Conservation (phyloP, 2,113 vertebrate genomes). For the Taxidea taxus region DNA sequence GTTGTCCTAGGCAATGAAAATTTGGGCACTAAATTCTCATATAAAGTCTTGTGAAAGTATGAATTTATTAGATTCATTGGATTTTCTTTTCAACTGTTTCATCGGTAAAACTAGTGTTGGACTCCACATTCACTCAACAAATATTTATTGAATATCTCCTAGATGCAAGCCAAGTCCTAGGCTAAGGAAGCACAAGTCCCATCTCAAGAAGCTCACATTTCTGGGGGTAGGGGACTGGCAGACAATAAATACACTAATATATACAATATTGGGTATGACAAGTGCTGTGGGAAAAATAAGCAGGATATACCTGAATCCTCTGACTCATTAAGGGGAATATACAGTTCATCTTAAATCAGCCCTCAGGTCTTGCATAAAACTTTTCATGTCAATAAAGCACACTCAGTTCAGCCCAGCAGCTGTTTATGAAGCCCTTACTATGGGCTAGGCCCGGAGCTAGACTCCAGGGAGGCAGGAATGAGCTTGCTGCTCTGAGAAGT, state of each 20-base stretch:
- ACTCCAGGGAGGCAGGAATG: not conserved
- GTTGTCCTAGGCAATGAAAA: not conserved
- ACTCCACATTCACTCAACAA: not conserved
- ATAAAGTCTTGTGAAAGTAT: not conserved
- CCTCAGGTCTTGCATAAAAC: conserved; percentile 16
- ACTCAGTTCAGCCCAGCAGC: not conserved
- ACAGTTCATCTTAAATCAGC: not conserved
- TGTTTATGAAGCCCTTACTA: conserved; percentile 24
- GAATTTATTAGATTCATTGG: not conserved
- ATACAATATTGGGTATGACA: not conserved
- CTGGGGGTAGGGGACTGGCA: not conserved
- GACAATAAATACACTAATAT: not conserved
- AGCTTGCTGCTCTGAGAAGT: not conserved
- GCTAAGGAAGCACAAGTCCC: not conserved
- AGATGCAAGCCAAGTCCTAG: not conserved
- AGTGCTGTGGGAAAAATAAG: not conserved
- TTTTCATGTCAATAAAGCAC: conserved; percentile 23
- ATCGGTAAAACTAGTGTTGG: not conserved
- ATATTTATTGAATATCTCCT: not conserved
- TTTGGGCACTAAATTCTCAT: not conserved
- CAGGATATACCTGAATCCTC: not conserved
- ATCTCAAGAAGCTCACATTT: not conserved
- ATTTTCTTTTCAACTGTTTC: conserved; percentile 16
- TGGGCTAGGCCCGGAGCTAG: not conserved
- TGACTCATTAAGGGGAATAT: not conserved